Base-by-base conservation (phyloP, 37 sponge, comb jelly and placozoan genomes). In the Crambe crambe region DNA sequence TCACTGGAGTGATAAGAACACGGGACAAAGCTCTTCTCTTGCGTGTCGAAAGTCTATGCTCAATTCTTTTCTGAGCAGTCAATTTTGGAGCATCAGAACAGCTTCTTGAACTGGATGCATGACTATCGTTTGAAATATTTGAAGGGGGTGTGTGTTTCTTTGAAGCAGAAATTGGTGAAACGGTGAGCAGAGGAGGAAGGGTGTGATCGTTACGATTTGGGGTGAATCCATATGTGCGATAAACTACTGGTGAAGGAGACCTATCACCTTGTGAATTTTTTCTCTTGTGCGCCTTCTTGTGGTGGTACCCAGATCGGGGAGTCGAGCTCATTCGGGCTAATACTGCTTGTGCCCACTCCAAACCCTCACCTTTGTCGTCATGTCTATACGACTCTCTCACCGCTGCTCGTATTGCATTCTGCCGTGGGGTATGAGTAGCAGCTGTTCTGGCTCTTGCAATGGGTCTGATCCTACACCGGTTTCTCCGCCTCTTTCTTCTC, bases 331-430 rank as follows among this genome's bases (percentile, higher is more conserved):
- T 6, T 21, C 44, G 41, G 3, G 68, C 68, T 34, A 79, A 21
- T 35, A 66, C 29, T 1, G 43, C 38, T 37, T 67, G 40, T 26
- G 84, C 84, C 26, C 32, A 36, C 37, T 51, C 29, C 18, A 85
- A 42, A 31, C 85, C 85, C 25, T 37, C 65, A 0, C 4, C 5
- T 18, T 27, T 25, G 47, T 78, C 36, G 10, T 69, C 43, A 59
- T 71, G 64, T 23, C 78, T 21, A n/a, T 85, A 74, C 18, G 85
- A 54, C 31, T 69, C 85, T 17, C 43, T 68, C 54, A 85, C 85
- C 1, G 85, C 85, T 1, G 17, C 73, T 31, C 78, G 56, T 32
- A 78, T 59, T 5, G 73, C 43, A 20, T 25, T 66, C 2, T 60
- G 23, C 38, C 68, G 36, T 15, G 78, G 56, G 6, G 78, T 42